Evolutionary conservation across 2,113 vertebrate species (phyloP).

Genomic region (Sisor rabdophorus): DNA sequence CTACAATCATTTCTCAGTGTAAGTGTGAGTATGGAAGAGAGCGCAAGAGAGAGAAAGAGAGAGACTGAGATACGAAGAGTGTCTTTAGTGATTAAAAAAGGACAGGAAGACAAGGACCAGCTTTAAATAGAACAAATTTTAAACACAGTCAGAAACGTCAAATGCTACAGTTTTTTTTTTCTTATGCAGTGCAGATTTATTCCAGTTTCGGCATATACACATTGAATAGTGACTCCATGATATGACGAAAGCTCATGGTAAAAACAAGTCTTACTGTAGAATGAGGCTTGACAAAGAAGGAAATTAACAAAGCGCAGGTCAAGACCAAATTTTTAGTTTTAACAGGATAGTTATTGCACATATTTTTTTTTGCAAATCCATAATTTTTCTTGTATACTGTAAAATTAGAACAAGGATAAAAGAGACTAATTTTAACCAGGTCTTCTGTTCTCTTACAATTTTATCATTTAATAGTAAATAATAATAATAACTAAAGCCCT

Average conservation of each 20-base stretch:
- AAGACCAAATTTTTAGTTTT: conserved; percentile 4
- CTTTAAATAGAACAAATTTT: conserved; percentile 42
- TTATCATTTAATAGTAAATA: too few relatives aligned
- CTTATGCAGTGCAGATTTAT: not conserved
- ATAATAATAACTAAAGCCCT: too few relatives aligned
- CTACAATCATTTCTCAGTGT: not conserved
- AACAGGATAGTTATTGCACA: not conserved
- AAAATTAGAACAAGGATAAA: too few relatives aligned
- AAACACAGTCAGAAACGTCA: too few relatives aligned
- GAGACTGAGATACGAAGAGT: not conserved
- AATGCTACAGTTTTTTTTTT: too few relatives aligned
- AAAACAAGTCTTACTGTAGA: not conserved
- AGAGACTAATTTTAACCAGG: too few relatives aligned
- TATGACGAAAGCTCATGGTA: not conserved
- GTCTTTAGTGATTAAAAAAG: conserved; percentile 30
- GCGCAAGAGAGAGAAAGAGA: not conserved
- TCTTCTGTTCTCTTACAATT: too few relatives aligned
- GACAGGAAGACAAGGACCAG: conserved; percentile 25
- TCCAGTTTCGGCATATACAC: conserved; percentile 30
- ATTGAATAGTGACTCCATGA: conserved; percentile 19
- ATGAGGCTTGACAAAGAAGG: conserved; percentile 4
- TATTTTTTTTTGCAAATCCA: not conserved
- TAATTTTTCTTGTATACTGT: too few relatives aligned
- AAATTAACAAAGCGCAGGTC: not conserved
- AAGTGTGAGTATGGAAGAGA: not conserved